Evolutionary conservation across 2,113 vertebrate species (phyloP).

Genomic region (Megatriorchis doriae): DNA sequence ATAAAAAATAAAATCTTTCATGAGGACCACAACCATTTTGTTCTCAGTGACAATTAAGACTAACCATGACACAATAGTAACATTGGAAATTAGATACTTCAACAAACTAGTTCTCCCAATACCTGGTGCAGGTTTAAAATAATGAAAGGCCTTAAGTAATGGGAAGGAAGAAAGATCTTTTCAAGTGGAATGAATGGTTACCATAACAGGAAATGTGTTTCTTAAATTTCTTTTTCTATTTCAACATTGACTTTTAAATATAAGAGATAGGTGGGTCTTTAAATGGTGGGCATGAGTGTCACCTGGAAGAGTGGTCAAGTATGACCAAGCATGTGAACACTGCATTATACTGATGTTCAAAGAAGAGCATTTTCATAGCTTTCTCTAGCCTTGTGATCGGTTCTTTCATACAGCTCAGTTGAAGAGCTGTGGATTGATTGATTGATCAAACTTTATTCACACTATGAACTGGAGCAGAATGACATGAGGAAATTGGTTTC

Average conservation of each 20-base stretch:
- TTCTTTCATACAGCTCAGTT: neutral
- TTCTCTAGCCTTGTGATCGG: neutral
- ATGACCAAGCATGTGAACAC: neutral
- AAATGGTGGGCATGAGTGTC: neutral
- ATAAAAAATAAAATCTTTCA: neutral
- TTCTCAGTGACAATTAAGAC: neutral
- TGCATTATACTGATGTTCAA: neutral
- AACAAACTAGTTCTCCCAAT: neutral
- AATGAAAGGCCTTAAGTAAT: neutral
- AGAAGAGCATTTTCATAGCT: neutral
- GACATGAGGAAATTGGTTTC: neutral
- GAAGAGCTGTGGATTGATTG: neutral
- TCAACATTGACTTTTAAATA: neutral
- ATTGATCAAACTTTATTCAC: neutral
- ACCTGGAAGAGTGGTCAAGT: neutral
- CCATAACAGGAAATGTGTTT: neutral
- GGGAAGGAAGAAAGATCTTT: neutral
- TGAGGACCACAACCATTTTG: neutral
- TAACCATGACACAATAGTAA: neutral
- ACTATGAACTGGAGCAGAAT: neutral
- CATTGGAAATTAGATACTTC: neutral
- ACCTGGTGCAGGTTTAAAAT: neutral
- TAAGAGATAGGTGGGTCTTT: neutral
- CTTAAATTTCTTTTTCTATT: neutral
- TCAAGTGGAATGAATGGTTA: neutral